phyloP scores from a whole-genome alignment of 2,888 invertebrate genomes.

The Dasysyrphus tricinctus region DNA sequence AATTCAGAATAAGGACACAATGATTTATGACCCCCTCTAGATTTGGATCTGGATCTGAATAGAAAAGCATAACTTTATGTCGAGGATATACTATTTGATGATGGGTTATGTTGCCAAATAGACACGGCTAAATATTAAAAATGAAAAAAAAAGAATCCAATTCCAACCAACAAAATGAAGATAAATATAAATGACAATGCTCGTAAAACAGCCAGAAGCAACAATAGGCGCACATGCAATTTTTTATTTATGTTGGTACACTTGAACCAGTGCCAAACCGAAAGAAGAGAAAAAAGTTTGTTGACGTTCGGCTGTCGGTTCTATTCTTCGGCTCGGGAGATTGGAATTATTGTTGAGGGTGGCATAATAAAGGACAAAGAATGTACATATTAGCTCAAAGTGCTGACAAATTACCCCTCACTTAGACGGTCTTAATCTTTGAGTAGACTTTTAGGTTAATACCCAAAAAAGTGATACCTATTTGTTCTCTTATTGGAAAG shows the following conservation, averaged over 20 bases:
- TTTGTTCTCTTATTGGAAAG: constrained; percentile 1
- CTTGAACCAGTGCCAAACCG: constrained; percentile 67
- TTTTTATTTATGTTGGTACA: constrained; percentile 34
- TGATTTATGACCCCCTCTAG: constrained; percentile 40
- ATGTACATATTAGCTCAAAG: constrained; percentile 56
- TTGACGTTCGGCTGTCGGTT: constrained; percentile 67
- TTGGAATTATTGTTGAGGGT: constrained; percentile 53
- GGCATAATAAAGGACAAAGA: constrained; percentile 52
- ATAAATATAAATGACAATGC: constrained; percentile 53
- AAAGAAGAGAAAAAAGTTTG: constrained; percentile 49
- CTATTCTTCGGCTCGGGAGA: background rate
- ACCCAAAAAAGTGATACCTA: constrained; percentile 13
- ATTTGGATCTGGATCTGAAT: constrained; percentile 15
- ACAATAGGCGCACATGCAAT: constrained; percentile 66
- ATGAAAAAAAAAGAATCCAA: background rate
- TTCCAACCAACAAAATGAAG: constrained; percentile 33
- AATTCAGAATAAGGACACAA: constrained; percentile 51
- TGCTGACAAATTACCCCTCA: constrained; percentile 67
- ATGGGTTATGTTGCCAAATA: constrained; percentile 60
- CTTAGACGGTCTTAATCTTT: constrained; percentile 55
- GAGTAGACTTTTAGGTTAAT: constrained; percentile 54
- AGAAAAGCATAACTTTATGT: constrained; percentile 35
- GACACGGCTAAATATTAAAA: background rate
- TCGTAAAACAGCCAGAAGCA: constrained; percentile 60
- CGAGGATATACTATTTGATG: constrained; percentile 45